phyloP scores from a whole-genome alignment of 2,888 invertebrate genomes.

The Drepana falcataria region DNA sequence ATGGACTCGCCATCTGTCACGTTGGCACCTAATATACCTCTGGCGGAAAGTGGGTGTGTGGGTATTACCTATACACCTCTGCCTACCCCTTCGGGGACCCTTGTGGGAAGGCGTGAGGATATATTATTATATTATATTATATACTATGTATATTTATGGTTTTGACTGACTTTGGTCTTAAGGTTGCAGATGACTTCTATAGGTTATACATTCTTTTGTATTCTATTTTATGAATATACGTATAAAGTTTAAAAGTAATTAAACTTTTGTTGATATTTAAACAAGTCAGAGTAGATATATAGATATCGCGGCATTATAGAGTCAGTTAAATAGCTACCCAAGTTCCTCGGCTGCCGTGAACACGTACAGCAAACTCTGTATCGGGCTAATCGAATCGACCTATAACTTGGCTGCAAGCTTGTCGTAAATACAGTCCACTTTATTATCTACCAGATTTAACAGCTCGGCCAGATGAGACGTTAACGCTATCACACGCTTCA shows the following conservation, averaged over 20 bases:
- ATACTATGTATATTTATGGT: too few relatives aligned
- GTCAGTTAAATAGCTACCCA: conserved; percentile 40
- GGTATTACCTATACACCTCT: too few relatives aligned
- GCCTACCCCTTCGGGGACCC: too few relatives aligned
- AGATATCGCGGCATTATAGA: conserved; percentile 21
- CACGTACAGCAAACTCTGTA: conserved; percentile 53
- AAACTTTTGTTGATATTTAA: conserved; percentile 3
- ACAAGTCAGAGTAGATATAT: conserved; percentile 9
- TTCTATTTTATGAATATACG: too few relatives aligned
- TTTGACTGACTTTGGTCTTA: too few relatives aligned
- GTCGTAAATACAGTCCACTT: conserved; percentile 57
- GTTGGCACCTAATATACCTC: too few relatives aligned
- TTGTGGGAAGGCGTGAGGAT: too few relatives aligned
- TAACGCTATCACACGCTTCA: conserved; percentile 18
- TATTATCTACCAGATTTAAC: conserved; percentile 57
- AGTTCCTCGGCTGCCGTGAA: conserved; percentile 45
- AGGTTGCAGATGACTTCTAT: too few relatives aligned
- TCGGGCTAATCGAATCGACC: conserved; percentile 63
- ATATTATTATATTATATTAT: too few relatives aligned
- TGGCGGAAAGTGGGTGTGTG: too few relatives aligned
- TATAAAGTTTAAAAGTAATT: conserved; percentile 3
- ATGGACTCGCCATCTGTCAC: too few relatives aligned
- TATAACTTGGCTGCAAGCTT: conserved; percentile 48
- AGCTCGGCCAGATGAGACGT: conserved; percentile 30
- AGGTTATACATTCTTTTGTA: too few relatives aligned